Percentiles rank a stretch among this genome's conserved stretches.
These are phyloP conservation scores for Drosophila sp. DNA, from an alignment of 1,140 invertebrate genomes.

Conservation along the genomic window DNA sequence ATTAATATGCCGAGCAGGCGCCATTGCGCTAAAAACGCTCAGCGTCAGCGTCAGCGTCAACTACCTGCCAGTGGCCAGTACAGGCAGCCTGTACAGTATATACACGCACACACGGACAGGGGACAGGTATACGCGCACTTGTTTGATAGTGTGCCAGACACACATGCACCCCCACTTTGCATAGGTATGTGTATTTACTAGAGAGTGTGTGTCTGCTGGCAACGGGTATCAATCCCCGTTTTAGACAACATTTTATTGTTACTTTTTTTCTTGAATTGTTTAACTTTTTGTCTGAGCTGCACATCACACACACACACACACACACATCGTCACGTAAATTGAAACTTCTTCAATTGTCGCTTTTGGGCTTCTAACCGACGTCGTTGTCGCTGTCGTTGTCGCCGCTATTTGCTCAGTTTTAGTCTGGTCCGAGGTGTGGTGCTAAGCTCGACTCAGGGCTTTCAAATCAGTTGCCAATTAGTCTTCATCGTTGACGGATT, in stretches of 20 bases:
- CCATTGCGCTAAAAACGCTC: slow-evolving; percentile 65
- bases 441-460: slow-evolving; percentile 71
- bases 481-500: slow-evolving; percentile 81
- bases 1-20: slow-evolving; percentile 77
- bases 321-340: slow-evolving; percentile 54
- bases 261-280: slow-evolving; percentile 42
- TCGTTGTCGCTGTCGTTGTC: slow-evolving; percentile 4
- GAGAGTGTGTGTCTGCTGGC: slow-evolving; percentile 39
- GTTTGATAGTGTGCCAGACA: neutral
- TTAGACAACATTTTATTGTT: slow-evolving; percentile 59
- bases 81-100: slow-evolving; percentile 46
- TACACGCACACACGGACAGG: slow-evolving; percentile 17
- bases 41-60: slow-evolving; percentile 44
- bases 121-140: too few relatives aligned
- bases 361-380: slow-evolving; percentile 49
- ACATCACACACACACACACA: slow-evolving; percentile 20
- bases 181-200: slow-evolving; percentile 41
- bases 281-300: slow-evolving; percentile 34
- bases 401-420: slow-evolving; percentile 38
- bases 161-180: slow-evolving; percentile 68
- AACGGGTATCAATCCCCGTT: slow-evolving; percentile 70
- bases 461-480: slow-evolving; percentile 84
- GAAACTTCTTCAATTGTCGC: slow-evolving; percentile 80
- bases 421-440: slow-evolving; percentile 75
- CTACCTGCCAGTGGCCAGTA: slow-evolving; percentile 74